Conservation (phyloP, 2,888 invertebrate genomes). For the Lepidonotus clava region DNA sequence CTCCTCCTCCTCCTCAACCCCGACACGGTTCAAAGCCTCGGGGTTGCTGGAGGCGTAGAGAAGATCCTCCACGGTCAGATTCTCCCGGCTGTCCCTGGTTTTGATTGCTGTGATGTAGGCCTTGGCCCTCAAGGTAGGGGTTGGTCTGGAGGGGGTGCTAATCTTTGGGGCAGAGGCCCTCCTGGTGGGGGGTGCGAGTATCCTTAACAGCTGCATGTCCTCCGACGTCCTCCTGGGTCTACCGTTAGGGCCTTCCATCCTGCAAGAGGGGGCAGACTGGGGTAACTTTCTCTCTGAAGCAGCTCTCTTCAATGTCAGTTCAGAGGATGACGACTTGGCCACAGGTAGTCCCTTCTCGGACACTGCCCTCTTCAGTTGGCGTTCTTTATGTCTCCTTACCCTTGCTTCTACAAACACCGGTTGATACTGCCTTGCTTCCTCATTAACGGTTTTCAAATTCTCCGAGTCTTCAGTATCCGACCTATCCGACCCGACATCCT, state of each 20-base stretch:
- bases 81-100: not conserved
- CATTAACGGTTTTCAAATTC: too few relatives aligned
- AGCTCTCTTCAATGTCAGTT: not conserved
- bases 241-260: not conserved
- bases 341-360: not conserved
- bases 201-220: constrained; percentile 17
- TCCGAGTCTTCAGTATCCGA: too few relatives aligned
- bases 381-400: not conserved
- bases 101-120: constrained; percentile 13
- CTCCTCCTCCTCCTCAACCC: not conserved
- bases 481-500: too few relatives aligned
- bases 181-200: not conserved
- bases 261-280: not conserved
- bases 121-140: not conserved
- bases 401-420: not conserved
- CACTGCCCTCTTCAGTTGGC: not conserved
- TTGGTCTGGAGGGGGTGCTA: not conserved
- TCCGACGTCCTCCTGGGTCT: not conserved
- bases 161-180: not conserved
- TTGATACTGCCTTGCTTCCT: too few relatives aligned
- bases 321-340: not conserved
- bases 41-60: not conserved
- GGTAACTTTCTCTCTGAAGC: not conserved
- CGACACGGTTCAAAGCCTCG: not conserved
- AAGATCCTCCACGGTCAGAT: not conserved